phyloP scores from a whole-genome alignment of 2,797 vertebrate genomes.

The Margarornis squamiger region DNA sequence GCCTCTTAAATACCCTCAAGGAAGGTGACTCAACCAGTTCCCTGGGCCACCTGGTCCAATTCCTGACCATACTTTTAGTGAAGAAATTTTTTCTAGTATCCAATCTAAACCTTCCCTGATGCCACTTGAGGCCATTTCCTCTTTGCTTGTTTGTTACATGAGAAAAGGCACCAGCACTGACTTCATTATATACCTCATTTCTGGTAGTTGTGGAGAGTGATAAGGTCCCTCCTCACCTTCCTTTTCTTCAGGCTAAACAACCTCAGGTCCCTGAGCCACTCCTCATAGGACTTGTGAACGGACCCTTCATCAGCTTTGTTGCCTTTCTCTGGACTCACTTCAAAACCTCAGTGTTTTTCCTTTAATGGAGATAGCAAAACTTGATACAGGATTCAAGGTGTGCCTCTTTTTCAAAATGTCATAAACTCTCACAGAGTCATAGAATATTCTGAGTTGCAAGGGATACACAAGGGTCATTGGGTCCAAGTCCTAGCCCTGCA shows the following conservation, averaged over 20 bases:
- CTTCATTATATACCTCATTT: neutral
- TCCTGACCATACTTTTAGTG: neutral
- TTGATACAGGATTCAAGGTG: neutral
- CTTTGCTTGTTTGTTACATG: neutral
- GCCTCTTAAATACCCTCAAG: neutral
- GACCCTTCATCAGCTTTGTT: neutral
- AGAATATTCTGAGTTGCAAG: neutral
- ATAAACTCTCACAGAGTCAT: neutral
- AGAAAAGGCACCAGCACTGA: neutral
- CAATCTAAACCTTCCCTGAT: neutral
- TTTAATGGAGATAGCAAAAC: neutral
- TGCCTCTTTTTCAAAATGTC: neutral
- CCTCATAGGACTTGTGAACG: neutral
- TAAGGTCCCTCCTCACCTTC: neutral
- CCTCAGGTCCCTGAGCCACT: neutral
- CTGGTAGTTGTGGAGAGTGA: neutral
- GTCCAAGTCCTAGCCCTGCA: no score
- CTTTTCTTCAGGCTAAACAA: neutral
- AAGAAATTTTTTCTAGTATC: neutral
- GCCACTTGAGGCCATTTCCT: neutral
- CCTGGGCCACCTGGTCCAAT: accelerated
- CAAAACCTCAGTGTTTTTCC: neutral
- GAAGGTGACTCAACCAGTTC: neutral
- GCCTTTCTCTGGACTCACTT: neutral
- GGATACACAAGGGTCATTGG: no score